Conservation (phyloP, 37 sponge, comb jelly and placozoan genomes). For the Haliclona indistincta region DNA sequence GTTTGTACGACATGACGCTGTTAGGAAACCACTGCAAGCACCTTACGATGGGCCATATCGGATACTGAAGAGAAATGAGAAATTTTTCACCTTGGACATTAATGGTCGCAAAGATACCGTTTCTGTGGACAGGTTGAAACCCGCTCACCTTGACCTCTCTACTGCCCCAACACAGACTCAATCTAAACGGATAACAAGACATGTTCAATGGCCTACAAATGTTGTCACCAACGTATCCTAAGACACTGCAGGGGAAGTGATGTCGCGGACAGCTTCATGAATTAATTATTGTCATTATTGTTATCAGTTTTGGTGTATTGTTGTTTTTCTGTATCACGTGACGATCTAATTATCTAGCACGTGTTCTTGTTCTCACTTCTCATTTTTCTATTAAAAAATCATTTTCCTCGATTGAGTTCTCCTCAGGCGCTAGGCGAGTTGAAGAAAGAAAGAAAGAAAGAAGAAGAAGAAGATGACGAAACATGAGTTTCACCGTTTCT, state of each 20-base stretch:
- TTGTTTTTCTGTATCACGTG: too few species aligned
- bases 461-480: too few species aligned
- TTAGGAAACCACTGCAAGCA: slow-evolving; percentile 30
- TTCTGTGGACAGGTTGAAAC: slow-evolving; percentile 53
- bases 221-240: background rate
- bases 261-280: too few species aligned
- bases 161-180: background rate
- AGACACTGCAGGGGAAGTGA: slow-evolving; percentile 25
- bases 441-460: too few species aligned
- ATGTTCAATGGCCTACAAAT: slow-evolving; percentile 10
- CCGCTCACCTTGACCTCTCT: slow-evolving; percentile 21
- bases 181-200: slow-evolving; percentile 7
- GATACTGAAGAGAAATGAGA: slow-evolving; percentile 10
- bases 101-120: slow-evolving; percentile 30
- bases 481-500: too few species aligned
- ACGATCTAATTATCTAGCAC: too few species aligned
- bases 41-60: slow-evolving; percentile 55
- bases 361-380: too few species aligned
- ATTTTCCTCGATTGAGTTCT: too few species aligned
- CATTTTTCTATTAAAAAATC: too few species aligned
- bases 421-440: too few species aligned
- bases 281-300: too few species aligned
- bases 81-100: slow-evolving; percentile 37
- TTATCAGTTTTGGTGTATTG: too few species aligned
- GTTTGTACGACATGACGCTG: slow-evolving; percentile 47